Conservation (phyloP, 2,113 vertebrate genomes). For the Calonectris borealis region DNA sequence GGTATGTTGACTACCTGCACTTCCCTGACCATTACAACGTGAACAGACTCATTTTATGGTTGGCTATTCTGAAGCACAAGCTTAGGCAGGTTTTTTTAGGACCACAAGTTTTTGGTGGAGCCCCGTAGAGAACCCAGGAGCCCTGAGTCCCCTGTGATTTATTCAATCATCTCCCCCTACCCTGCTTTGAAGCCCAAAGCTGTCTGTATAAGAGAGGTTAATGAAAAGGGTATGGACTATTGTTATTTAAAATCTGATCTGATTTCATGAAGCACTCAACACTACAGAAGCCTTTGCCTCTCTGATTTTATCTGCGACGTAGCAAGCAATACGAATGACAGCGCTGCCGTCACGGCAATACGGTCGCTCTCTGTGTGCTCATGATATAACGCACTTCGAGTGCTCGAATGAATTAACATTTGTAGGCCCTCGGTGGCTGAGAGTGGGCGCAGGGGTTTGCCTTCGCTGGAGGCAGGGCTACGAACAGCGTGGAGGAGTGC, state of each 20-base stretch:
- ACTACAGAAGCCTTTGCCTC: not conserved
- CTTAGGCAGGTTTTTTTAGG: not conserved
- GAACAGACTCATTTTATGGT: not conserved
- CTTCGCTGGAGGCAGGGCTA: not conserved
- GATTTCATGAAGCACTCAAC: not conserved
- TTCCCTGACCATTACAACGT: accelerated
- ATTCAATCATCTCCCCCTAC: not conserved
- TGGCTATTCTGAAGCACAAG: not conserved
- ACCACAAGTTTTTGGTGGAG: not conserved
- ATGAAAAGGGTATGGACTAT: not conserved
- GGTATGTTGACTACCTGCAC: accelerated
- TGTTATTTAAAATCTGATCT: not conserved
- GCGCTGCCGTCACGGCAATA: not conserved
- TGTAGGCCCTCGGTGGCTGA: not conserved
- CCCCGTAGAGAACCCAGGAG: not conserved
- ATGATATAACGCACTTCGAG: not conserved
- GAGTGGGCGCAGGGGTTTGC: not conserved
- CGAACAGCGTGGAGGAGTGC: not conserved
- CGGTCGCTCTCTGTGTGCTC: not conserved
- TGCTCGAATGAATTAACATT: not conserved
- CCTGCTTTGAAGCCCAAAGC: not conserved
- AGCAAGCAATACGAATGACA: not conserved
- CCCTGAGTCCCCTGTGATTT: not conserved
- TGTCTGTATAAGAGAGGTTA: not conserved
- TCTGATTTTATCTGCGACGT: not conserved